Percentiles rank a stretch among this genome's conserved stretches.
Evolutionary conservation across 2,797 vertebrate species (phyloP).

Genomic region (Phrynocephalus guinanensis): DNA sequence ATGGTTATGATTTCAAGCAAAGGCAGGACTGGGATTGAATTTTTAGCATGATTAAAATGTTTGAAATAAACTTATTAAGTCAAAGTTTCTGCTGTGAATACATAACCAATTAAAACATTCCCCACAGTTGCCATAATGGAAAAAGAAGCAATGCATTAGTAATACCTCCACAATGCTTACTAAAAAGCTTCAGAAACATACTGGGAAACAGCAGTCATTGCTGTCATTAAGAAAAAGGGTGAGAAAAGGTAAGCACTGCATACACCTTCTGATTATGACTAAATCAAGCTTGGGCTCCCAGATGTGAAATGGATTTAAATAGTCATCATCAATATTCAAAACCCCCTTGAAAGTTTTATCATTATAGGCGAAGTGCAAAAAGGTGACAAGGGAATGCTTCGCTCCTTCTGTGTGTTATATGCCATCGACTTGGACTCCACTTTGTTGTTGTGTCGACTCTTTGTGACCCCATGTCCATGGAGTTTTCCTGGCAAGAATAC

Average conservation of each 20-base stretch:
- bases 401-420: not conserved
- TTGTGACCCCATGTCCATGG: no score
- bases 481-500: no score
- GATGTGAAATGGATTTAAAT: not conserved
- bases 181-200: not conserved
- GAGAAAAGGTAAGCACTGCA: not conserved
- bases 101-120: not conserved
- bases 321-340: not conserved
- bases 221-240: not conserved
- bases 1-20: not conserved
- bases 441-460: no score
- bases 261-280: not conserved
- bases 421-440: no score
- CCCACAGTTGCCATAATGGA: not conserved
- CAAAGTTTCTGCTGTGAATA: not conserved
- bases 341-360: not conserved
- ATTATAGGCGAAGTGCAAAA: not conserved
- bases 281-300: not conserved
- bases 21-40: not conserved
- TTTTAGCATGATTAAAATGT: conserved; percentile 1
- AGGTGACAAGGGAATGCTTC: not conserved
- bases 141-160: not conserved
- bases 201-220: not conserved
- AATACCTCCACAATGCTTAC: not conserved
- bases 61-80: conserved; percentile 7